Conservation (phyloP, 2,888 invertebrate genomes). For the Ephialtes manifestator region DNA sequence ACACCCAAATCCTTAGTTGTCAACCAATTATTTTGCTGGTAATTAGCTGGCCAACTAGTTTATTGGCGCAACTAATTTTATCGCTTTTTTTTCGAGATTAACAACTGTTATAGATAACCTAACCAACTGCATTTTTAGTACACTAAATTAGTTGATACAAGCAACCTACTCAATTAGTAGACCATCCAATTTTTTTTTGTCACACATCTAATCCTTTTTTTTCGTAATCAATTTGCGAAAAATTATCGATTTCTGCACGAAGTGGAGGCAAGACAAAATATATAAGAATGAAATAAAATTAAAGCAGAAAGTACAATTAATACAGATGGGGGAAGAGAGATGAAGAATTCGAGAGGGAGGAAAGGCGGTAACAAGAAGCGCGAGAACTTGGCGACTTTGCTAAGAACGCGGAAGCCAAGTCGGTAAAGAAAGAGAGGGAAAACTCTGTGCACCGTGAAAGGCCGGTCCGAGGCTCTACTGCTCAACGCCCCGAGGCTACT, state of each 20-base stretch:
- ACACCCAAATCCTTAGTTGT: too few relatives aligned
- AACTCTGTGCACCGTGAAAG: constrained; percentile 60
- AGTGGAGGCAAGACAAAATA: neutral
- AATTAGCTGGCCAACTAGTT: too few relatives aligned
- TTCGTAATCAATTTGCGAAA: neutral
- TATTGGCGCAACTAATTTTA: too few relatives aligned
- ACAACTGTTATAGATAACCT: too few relatives aligned
- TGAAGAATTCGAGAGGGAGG: constrained; percentile 32
- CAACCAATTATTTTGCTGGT: too few relatives aligned
- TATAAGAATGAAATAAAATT: constrained; percentile 43
- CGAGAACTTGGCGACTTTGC: constrained; percentile 64
- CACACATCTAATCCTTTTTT: too few relatives aligned
- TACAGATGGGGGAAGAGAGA: constrained; percentile 46
- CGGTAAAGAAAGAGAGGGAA: constrained; percentile 46
- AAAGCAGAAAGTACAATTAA: constrained; percentile 61
- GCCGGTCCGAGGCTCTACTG: constrained; percentile 34
- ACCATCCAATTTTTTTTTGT: too few relatives aligned
- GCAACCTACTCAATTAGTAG: too few relatives aligned
- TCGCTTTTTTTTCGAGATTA: too few relatives aligned
- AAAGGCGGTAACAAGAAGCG: constrained; percentile 43
- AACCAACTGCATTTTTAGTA: too few relatives aligned
- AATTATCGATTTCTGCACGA: neutral
- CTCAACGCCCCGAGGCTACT: constrained; percentile 36
- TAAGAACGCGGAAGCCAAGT: constrained; percentile 66
- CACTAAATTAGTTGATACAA: too few relatives aligned